A percentile compares a stretch with the other conserved stretches of the same genome.
phyloP scores from a whole-genome alignment of 2,888 invertebrate species.

The Antheraea assamensis region DNA sequence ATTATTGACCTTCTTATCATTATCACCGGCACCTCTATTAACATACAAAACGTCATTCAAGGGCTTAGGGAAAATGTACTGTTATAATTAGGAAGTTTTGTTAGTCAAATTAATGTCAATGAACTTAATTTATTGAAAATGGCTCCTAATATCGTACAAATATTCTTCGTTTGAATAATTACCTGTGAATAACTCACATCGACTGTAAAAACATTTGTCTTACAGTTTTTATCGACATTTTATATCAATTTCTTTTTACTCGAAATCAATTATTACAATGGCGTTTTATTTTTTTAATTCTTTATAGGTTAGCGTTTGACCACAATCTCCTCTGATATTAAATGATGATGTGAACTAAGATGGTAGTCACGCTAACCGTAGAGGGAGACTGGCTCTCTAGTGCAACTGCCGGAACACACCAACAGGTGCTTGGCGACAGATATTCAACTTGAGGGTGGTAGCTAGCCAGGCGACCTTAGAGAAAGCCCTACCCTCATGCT shows the following conservation, averaged over 20 bases:
- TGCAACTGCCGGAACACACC: too few species aligned
- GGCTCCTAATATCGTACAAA: neutral
- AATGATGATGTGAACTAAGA: too few species aligned
- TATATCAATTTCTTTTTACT: neutral
- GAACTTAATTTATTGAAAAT: conserved; percentile 1
- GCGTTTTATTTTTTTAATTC: too few species aligned
- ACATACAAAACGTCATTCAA: conserved; percentile 46
- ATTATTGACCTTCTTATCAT: conserved; percentile 39
- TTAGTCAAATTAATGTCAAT: conserved; percentile 22
- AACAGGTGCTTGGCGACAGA: too few species aligned
- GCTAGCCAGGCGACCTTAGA: too few species aligned
- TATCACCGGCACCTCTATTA: conserved; percentile 49
- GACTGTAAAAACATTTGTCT: neutral
- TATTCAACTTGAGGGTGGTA: too few species aligned
- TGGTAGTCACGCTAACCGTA: too few species aligned
- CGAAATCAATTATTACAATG: neutral
- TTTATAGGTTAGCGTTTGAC: too few species aligned
- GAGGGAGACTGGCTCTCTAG: too few species aligned
- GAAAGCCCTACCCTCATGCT: too few species aligned
- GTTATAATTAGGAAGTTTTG: conserved; percentile 21
- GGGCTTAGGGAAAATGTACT: conserved; percentile 10
- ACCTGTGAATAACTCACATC: neutral
- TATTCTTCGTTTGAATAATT: neutral
- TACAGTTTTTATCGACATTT: neutral
- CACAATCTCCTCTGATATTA: too few species aligned